Percentiles rank a stretch among this genome's conserved stretches.
Conservation (phyloP, 2,888 invertebrate species). For the Orgyia antiqua region DNA sequence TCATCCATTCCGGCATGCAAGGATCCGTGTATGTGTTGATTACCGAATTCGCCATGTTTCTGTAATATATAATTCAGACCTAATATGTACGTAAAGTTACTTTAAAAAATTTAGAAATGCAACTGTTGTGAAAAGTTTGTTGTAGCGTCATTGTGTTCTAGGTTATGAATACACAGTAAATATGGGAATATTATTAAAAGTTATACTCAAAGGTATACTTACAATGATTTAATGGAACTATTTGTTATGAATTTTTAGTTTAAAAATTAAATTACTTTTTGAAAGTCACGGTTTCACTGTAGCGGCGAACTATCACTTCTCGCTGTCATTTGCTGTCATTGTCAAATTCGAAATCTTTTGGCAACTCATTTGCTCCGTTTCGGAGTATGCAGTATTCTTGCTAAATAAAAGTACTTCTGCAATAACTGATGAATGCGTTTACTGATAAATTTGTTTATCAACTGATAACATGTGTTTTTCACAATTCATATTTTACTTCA, state of each 20-base stretch:
- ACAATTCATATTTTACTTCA: too few species aligned
- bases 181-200: too few species aligned
- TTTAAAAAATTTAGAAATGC: background rate
- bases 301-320: constrained; percentile 24
- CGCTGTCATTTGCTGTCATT: constrained; percentile 1
- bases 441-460: too few species aligned
- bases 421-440: too few species aligned
- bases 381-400: too few species aligned
- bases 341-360: too few species aligned
- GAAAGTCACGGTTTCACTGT: constrained; percentile 55
- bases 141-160: constrained; percentile 16
- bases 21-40: constrained; percentile 59
- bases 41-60: constrained; percentile 58
- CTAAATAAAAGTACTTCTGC: too few species aligned
- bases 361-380: too few species aligned
- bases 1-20: constrained; percentile 77
- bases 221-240: constrained; percentile 20
- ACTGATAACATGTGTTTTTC: too few species aligned
- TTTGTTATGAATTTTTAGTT: constrained; percentile 7
- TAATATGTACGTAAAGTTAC: background rate
- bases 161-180: too few species aligned
- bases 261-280: constrained; percentile 30
- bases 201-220: too few species aligned
- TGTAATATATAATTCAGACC: constrained; percentile 4
- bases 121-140: too few species aligned